phyloP scores from a whole-genome alignment of 2,888 invertebrate species.

The Plagiodera versicolora region DNA sequence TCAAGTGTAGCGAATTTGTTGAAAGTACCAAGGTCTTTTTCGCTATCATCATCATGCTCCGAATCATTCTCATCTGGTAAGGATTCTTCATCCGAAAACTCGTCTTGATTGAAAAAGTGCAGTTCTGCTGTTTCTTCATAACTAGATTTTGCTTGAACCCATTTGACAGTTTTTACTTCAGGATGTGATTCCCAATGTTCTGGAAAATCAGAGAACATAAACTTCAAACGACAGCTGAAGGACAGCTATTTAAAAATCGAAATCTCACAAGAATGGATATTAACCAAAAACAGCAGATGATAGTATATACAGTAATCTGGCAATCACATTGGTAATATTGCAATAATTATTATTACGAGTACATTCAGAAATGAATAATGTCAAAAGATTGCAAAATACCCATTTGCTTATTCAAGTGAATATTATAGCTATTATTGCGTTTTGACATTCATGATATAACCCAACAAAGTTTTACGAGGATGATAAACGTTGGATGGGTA shows the following conservation, averaged over 20 bases:
- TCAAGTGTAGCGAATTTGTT: constrained; percentile 40
- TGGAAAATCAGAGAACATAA: constrained; percentile 42
- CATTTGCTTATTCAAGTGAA: too few relatives aligned
- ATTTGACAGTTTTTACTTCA: constrained; percentile 65
- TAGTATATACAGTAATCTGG: too few relatives aligned
- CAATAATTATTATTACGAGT: not conserved
- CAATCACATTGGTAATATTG: too few relatives aligned
- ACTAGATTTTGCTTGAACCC: constrained; percentile 66
- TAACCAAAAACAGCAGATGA: too few relatives aligned
- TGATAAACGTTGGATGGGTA: too few relatives aligned
- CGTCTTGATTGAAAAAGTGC: constrained; percentile 13
- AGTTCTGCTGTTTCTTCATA: constrained; percentile 34
- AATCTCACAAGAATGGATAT: too few relatives aligned
- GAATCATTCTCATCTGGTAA: constrained; percentile 1
- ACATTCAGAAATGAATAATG: not conserved
- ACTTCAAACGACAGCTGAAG: too few relatives aligned
- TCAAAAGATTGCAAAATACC: not conserved
- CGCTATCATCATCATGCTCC: constrained; percentile 20
- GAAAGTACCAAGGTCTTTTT: constrained; percentile 21
- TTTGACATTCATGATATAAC: too few relatives aligned
- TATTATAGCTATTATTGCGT: too few relatives aligned
- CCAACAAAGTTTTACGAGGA: too few relatives aligned
- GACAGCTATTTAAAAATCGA: too few relatives aligned
- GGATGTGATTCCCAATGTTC: constrained; percentile 64
- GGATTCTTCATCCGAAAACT: constrained; percentile 30